Percentiles rank a stretch among this genome's conserved stretches.
phyloP scores from a whole-genome alignment of 2,113 vertebrate species.

The Pomatorhinus ruficollis region DNA sequence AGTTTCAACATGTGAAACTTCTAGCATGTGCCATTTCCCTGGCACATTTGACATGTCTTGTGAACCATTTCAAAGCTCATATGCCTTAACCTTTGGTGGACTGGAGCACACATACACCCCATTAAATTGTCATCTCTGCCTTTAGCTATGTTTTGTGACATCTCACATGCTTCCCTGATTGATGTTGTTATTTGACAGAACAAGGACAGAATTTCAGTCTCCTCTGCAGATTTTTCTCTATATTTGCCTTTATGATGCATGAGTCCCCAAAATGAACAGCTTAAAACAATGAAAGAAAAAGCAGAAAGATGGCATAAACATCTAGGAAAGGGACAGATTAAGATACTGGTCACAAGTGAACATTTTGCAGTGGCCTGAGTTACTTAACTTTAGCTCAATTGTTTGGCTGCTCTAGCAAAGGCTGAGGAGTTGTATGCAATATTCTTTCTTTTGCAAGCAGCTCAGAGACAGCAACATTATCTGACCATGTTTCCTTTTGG shows the following conservation, averaged over 20 bases:
- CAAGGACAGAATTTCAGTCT: not conserved
- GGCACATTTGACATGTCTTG: not conserved
- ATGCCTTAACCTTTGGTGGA: not conserved
- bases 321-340: not conserved
- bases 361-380: not conserved
- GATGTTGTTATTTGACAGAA: not conserved
- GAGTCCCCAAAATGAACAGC: not conserved
- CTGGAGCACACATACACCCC: not conserved
- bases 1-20: not conserved
- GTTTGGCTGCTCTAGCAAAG: not conserved
- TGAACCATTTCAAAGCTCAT: not conserved
- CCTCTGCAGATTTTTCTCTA: not conserved
- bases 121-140: not conserved
- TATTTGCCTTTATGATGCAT: not conserved
- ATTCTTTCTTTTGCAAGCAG: not conserved
- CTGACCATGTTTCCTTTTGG: not conserved
- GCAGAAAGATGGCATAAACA: not conserved
- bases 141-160: not conserved
- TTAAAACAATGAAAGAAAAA: not conserved
- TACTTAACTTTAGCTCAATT: not conserved
- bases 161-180: not conserved
- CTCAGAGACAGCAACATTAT: not conserved
- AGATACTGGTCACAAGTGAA: not conserved
- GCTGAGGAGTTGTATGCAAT: not conserved
- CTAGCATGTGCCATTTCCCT: not conserved